Conservation (phyloP, 1,140 invertebrate genomes). For the Vanessa atalanta region DNA sequence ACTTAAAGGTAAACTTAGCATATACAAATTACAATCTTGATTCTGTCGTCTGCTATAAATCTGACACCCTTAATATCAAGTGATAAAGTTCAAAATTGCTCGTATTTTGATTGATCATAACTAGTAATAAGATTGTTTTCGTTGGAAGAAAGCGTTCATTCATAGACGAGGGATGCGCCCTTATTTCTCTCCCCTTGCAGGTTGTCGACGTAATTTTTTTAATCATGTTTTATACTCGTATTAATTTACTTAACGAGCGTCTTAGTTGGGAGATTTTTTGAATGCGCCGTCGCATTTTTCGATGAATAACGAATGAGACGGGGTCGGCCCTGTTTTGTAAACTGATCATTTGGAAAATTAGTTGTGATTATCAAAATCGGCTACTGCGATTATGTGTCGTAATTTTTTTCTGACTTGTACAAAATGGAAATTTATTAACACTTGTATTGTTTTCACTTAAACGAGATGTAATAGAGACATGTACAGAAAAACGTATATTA, state of each 20-base stretch:
- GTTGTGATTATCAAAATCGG: constrained; percentile 39
- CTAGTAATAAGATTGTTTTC: constrained; percentile 41
- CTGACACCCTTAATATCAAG: not conserved
- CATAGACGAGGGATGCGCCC: constrained; percentile 68
- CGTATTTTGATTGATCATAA: constrained; percentile 6
- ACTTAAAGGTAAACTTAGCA: constrained; percentile 73
- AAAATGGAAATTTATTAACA: not conserved
- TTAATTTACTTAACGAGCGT: constrained; percentile 79
- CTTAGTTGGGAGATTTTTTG: constrained; percentile 62
- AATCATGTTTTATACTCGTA: constrained; percentile 79
- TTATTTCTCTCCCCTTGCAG: constrained; percentile 52
- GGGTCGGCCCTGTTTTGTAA: constrained; percentile 44
- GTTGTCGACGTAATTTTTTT: constrained; percentile 78
- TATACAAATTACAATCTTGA: constrained; percentile 50
- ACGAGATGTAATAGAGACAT: too few relatives aligned
- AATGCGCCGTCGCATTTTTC: constrained; percentile 62
- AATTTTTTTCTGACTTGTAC: not conserved
- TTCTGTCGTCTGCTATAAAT: not conserved
- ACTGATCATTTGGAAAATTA: constrained; percentile 60
- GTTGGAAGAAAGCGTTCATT: constrained; percentile 67
- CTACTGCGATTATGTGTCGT: not conserved
- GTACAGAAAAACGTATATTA: too few relatives aligned
- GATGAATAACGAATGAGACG: constrained; percentile 76
- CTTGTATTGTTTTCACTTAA: too few relatives aligned
- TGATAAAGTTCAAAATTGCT: constrained; percentile 35